phyloP scores from a whole-genome alignment of 2,113 vertebrate species.

The Dolichotis patagonum region DNA sequence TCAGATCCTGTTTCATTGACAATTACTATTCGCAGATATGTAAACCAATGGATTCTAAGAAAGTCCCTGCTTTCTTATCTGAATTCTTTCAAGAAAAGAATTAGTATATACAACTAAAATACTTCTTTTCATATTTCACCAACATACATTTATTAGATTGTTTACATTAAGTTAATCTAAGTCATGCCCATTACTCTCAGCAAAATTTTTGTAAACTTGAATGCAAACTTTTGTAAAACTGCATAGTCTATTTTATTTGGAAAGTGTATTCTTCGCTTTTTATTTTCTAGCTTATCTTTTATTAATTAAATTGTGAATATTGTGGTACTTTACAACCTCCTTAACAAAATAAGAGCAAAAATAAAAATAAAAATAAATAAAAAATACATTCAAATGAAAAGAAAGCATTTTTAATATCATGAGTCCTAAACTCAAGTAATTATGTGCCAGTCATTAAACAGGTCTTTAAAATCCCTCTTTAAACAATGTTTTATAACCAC shows the following conservation, averaged over 20 bases:
- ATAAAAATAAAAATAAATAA: background rate
- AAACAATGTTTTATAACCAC: constrained; percentile 65
- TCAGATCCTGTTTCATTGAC: background rate
- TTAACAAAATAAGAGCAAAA: background rate
- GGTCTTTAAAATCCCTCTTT: constrained; percentile 57
- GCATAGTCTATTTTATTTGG: background rate
- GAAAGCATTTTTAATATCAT: constrained; percentile 66
- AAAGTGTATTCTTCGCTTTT: background rate
- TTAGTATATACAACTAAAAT: background rate
- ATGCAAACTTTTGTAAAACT: background rate
- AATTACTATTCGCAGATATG: background rate
- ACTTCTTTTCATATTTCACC: background rate
- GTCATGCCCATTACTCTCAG: background rate
- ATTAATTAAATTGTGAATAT: constrained; percentile 19
- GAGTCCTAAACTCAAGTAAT: constrained; percentile 68
- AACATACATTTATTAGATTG: background rate
- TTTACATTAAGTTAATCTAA: background rate
- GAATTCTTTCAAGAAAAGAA: background rate
- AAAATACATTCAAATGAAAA: constrained; percentile 72
- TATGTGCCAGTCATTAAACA: constrained; percentile 67
- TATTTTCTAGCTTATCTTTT: background rate
- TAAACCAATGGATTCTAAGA: background rate
- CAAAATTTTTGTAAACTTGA: constrained; percentile 5
- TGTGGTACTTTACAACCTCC: background rate
- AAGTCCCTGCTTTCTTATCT: background rate